Conservation (phyloP, 2,797 vertebrate genomes). For the Podarcis siculus region DNA sequence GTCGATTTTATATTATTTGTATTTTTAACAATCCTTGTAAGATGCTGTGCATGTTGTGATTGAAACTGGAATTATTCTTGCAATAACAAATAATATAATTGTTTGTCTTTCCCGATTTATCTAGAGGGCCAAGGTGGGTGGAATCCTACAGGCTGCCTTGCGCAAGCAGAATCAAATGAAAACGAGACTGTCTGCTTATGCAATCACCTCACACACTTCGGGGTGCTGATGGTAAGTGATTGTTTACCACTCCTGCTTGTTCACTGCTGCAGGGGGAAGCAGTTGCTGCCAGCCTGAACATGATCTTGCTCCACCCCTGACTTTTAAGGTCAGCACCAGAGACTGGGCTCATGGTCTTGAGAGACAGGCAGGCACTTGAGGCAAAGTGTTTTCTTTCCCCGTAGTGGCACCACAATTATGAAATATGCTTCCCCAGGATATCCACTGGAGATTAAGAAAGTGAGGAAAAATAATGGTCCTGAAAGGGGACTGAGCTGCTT, state of each 20-base stretch:
- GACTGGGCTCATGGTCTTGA: no score
- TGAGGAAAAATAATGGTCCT: not conserved
- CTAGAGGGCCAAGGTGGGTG: slow-evolving; percentile 89
- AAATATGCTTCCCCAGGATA: no score
- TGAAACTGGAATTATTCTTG: not conserved
- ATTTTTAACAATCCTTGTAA: not conserved
- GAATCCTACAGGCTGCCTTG: slow-evolving; percentile 84
- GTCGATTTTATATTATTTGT: not conserved
- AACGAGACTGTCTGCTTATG: slow-evolving; percentile 90
- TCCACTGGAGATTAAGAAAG: no score
- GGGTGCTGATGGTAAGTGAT: slow-evolving; percentile 90
- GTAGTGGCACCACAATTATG: no score
- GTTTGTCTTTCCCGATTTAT: slow-evolving; percentile 57
- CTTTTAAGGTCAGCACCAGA: no score
- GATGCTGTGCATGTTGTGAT: not conserved
- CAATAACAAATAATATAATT: not conserved
- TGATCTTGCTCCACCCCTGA: no score
- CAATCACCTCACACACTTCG: slow-evolving; percentile 95
- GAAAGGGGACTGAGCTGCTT: not conserved
- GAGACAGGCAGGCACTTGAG: no score
- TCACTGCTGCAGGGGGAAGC: not conserved
- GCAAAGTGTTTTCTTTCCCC: no score
- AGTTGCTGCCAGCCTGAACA: no score
- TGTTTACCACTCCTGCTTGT: not conserved
- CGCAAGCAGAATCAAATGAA: slow-evolving; percentile 74